A percentile compares a stretch with the other conserved stretches of the same genome.
These are phyloP conservation scores for Cantharis rustica DNA, from an alignment of 2,888 invertebrate species.

Conservation along the genomic window DNA sequence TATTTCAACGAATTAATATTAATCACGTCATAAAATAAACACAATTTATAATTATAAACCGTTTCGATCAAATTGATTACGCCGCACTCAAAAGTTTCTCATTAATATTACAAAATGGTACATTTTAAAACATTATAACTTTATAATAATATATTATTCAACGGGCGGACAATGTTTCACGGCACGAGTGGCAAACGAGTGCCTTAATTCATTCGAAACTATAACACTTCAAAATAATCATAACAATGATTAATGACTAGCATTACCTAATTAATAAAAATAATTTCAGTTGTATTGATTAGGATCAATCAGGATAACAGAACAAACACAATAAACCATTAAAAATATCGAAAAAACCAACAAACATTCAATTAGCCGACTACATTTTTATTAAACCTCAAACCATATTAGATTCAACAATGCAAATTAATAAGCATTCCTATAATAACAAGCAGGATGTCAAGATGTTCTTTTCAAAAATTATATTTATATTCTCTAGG, in stretches of 20 bases:
- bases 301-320: no score
- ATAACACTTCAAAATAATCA: no score
- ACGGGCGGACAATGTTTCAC: no score
- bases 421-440: not conserved
- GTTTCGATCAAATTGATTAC: not conserved
- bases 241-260: no score
- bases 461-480: not conserved
- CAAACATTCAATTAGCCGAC: not conserved
- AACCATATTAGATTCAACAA: not conserved
- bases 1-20: not conserved
- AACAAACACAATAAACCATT: not conserved
- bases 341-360: not conserved
- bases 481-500: not conserved
- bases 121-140: no score
- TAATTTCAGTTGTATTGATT: no score
- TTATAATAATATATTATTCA: no score
- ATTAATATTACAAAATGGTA: not conserved
- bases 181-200: no score
- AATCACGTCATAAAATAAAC: not conserved
- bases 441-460: not conserved
- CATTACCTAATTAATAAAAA: no score
- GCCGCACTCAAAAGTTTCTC: not conserved
- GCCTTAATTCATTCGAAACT: no score
- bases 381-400: not conserved
- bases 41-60: not conserved